A percentile compares a stretch with the other conserved stretches of the same genome.
Conservation (phyloP, 2,797 vertebrate genomes). For the Centropyge bicolor region DNA sequence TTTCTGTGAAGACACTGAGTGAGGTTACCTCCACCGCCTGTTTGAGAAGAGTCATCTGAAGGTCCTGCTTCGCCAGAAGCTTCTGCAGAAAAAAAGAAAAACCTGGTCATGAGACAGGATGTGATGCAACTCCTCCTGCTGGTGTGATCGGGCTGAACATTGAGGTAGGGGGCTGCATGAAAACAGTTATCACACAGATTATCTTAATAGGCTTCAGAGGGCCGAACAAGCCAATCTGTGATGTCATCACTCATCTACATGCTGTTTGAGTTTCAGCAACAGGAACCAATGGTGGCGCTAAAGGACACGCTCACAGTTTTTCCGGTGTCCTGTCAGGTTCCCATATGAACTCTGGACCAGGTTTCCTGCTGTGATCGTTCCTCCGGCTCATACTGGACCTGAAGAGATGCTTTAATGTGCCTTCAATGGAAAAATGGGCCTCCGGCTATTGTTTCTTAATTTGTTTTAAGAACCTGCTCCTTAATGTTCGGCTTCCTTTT, state of each 20-base stretch:
- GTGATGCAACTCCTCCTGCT: not conserved
- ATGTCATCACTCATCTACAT: not conserved
- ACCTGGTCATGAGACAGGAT: slow-evolving; percentile 20
- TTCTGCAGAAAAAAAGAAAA: slow-evolving; percentile 82
- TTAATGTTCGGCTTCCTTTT: no score
- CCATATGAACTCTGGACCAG: not conserved
- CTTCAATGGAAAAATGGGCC: not conserved
- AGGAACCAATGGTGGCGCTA: not conserved
- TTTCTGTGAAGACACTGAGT: not conserved
- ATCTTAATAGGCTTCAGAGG: not conserved
- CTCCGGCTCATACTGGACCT: not conserved
- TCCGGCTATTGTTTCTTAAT: no score
- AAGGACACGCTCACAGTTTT: no score
- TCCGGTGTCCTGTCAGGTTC: no score
- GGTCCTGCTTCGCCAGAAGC: slow-evolving; percentile 92
- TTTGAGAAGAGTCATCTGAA: slow-evolving; percentile 96
- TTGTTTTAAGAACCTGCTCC: no score
- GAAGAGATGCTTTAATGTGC: not conserved
- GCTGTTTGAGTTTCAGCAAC: not conserved
- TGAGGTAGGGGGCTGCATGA: not conserved
- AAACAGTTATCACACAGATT: not conserved
- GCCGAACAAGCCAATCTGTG: not conserved
- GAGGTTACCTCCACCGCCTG: slow-evolving; percentile 94
- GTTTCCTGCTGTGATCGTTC: not conserved
- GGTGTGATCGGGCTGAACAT: slow-evolving; percentile 1